Evolutionary conservation across 2,888 invertebrate species (phyloP), one percentile per base, ranked within the genome.

Genomic region (Pasiphila rectangulata): DNA sequence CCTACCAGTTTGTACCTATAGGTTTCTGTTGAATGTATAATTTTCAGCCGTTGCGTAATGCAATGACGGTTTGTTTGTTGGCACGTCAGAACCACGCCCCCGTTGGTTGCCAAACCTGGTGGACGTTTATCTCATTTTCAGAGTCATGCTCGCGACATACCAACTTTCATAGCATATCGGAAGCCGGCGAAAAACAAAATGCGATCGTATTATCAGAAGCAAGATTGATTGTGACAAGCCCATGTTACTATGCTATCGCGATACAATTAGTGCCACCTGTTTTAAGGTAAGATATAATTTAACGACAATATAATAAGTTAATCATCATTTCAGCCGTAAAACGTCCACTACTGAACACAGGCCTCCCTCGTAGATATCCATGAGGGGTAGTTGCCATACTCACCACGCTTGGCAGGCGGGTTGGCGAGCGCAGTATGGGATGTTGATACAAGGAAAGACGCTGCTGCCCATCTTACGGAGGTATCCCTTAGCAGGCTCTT

Each of bases 21-120:
- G 34, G 41, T 44, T 17, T 12, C n/a, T n/a, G 42, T 41, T 46
- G 42, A 42, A 49, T 48, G 46, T 59, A 57, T 62, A 64, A 59
- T n/a, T 57, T 64, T 67, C 64, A 64, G 52, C 54, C 20, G 56
- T 76, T 75, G 53, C 66, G 67, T 56, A 75, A 73, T 50, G 46
- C 24, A 39, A 36, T 76, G 73, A 78, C 72, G 78, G n/a, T n/a
- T n/a, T 56, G n/a, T 15, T n/a, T 44, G 46, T 29, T 20, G 29
- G 32, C 41, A 57, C 85, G 84, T 84, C 79, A 83, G 57, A 63
- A 71, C 79, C 86, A 78, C 85, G 79, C 86, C 86, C 70, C 78
- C 78, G 75, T 75, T 77, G 67, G 76, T 64, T 75, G 62, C 68
- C 59, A 62, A 30, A 10, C 23, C 19, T 19, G 54, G 53, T 48